A percentile compares a stretch with the other conserved stretches of the same genome.
Evolutionary conservation across 2,888 invertebrate species (phyloP).

Genomic region (Lithophane ornitopus): DNA sequence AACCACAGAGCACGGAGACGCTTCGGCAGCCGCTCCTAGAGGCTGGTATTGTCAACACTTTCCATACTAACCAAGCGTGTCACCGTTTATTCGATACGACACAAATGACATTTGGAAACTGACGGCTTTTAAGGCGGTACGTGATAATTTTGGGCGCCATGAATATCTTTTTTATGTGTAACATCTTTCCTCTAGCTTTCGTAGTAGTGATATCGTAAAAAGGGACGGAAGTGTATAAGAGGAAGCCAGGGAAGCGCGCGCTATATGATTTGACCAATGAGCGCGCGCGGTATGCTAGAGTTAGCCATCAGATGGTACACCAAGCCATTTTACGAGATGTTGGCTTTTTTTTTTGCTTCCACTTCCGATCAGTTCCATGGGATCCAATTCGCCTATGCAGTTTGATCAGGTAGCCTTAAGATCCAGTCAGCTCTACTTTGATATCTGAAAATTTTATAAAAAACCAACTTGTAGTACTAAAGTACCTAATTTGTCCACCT

Average conservation of each 20-base stretch:
- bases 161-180: too few relatives aligned
- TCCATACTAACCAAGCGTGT: neutral
- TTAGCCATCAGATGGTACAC: too few relatives aligned
- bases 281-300: too few relatives aligned
- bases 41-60: neutral
- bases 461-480: slow-evolving; percentile 2
- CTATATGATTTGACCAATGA: too few relatives aligned
- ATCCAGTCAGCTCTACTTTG: neutral
- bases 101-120: neutral
- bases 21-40: neutral
- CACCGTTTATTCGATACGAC: neutral
- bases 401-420: neutral
- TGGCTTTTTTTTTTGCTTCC: too few relatives aligned
- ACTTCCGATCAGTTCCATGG: neutral
- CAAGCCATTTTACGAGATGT: too few relatives aligned
- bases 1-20: neutral
- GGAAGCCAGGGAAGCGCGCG: too few relatives aligned
- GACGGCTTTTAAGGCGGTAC: neutral
- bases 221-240: too few relatives aligned
- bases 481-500: neutral
- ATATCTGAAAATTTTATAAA: neutral
- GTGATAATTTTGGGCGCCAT: neutral
- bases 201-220: too few relatives aligned
- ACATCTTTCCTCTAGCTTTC: too few relatives aligned
- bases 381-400: neutral